Conservation (phyloP, 2,888 invertebrate genomes). For the Furcula furcula region DNA sequence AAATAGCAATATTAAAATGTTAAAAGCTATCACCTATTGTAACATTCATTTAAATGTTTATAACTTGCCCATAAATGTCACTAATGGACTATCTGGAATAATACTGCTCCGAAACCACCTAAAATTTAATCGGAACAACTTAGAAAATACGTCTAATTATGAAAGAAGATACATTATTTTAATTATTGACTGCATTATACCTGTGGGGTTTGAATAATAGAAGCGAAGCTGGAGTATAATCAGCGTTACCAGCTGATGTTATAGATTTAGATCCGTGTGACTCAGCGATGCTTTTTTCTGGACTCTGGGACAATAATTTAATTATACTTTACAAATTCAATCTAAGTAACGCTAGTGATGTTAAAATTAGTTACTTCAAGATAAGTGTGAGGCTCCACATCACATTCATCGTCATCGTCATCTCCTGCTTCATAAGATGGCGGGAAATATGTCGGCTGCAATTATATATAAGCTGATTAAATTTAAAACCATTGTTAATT, state of each 20-base stretch:
- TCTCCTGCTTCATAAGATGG: slow-evolving; percentile 56
- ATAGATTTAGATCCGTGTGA: slow-evolving; percentile 68
- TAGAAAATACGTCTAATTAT: neutral
- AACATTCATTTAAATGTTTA: neutral
- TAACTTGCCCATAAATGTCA: slow-evolving; percentile 60
- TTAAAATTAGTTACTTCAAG: slow-evolving; percentile 40
- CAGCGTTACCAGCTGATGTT: slow-evolving; percentile 50
- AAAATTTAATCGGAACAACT: slow-evolving; percentile 15
- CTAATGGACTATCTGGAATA: slow-evolving; percentile 62
- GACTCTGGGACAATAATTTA: slow-evolving; percentile 46
- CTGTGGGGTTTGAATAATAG: slow-evolving; percentile 60
- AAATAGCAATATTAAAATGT: slow-evolving; percentile 14
- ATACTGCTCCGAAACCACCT: slow-evolving; percentile 74
- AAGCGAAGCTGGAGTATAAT: slow-evolving; percentile 50
- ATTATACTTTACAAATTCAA: too few relatives aligned
- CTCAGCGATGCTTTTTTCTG: slow-evolving; percentile 59
- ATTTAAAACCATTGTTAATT: too few relatives aligned
- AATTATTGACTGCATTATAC: slow-evolving; percentile 37
- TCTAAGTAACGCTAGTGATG: neutral
- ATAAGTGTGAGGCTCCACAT: slow-evolving; percentile 34
- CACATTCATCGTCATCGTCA: slow-evolving; percentile 43
- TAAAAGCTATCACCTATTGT: neutral
- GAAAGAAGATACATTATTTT: neutral
- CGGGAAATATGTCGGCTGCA: slow-evolving; percentile 41
- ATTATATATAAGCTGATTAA: too few relatives aligned